Base-by-base conservation (phyloP, 2,888 invertebrate genomes). In the Ormia ochracea region DNA sequence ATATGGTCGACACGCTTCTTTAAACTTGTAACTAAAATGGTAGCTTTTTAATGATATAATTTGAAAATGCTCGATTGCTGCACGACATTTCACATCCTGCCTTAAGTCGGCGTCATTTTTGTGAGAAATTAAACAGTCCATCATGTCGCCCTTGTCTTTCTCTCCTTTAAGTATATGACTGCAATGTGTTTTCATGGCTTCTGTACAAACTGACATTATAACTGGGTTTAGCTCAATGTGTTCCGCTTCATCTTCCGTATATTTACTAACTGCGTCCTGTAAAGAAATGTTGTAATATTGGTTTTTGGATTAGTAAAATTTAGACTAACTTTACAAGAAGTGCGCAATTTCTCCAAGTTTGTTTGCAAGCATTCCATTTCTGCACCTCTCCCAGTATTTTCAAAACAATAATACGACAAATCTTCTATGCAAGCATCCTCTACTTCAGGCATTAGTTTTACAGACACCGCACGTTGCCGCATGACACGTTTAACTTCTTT, bases 51-150 rank as follows among this genome's bases (percentile, higher is more conserved):
- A 89, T 2, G 96, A 95, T 80, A 98, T 95, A 78, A 99, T 91
- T 90, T 99, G 99, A 87, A 98, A 98, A 91, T 99, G 99, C 90
- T 99, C 98, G 59, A 99, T 95, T 78, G 97, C 97, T 38, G 96
- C 96, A 82, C 95, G 92, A 89, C 99, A 99, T 89, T 97, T 96
- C 0, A 91, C 84, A 87, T 95, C 94, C 17, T 93, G 91, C 85
- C 94, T 93, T 85, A 96, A 92, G 85, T 95, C 93, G 4, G 94
- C 93, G 84, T 96, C 94, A 88, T 96, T 96, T 90, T 98, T 99
- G 88, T 97, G 95, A 38, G 94, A 91, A 74, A 98, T 96, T 63
- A 99, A 91, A 90, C 99, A 99, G 78, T 97, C 96, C 94, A 99
- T 95, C 84, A 98, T 92, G 84, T 97, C 96, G 73, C 96, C 89